These are phyloP conservation scores for Branchinecta lynchi DNA, from an alignment of 1,140 invertebrate genomes.

Conservation along the genomic window DNA sequence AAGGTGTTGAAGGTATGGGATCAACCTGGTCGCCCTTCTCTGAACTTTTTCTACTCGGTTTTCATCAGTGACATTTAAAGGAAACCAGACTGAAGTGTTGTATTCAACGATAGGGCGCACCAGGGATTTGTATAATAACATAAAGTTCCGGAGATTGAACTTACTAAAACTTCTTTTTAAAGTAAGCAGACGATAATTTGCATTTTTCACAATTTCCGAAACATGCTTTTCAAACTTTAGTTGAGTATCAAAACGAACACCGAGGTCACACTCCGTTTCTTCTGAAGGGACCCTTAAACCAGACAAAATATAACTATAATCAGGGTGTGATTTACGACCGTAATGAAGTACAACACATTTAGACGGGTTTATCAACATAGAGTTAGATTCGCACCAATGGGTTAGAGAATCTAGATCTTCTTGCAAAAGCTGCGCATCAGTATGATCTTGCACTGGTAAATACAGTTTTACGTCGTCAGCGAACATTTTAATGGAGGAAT, in stretches of 20 bases:
- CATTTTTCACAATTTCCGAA: background rate
- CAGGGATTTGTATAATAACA: background rate
- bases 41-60: too few relatives aligned
- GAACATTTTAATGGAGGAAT: background rate
- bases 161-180: background rate
- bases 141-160: background rate
- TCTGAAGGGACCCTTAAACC: background rate
- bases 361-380: background rate
- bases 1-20: too few relatives aligned
- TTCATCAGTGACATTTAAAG: background rate
- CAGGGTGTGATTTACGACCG: background rate
- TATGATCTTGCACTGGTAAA: background rate
- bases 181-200: background rate
- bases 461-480: background rate
- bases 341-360: background rate
- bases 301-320: background rate
- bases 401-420: background rate
- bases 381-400: background rate
- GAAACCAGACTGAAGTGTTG: background rate
- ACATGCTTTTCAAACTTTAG: background rate
- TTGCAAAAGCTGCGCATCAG: background rate
- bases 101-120: background rate
- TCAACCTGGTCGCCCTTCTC: too few relatives aligned
- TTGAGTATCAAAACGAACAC: background rate
- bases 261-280: background rate